These are phyloP conservation scores for Lepidocolaptes lacrymiger DNA, from an alignment of 2,797 vertebrate genomes.

Conservation along the genomic window DNA sequence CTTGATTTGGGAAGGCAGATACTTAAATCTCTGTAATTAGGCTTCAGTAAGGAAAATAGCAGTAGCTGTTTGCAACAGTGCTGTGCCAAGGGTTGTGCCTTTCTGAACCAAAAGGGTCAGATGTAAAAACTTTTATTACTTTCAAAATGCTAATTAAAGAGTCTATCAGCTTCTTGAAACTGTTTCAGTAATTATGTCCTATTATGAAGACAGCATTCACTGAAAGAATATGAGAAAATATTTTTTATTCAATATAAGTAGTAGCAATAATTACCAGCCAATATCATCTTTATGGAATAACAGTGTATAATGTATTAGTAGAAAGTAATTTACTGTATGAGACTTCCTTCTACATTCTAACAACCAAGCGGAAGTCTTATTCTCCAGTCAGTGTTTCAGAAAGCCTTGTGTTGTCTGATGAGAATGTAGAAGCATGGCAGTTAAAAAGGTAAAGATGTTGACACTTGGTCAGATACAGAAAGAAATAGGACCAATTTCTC, in stretches of 20 bases:
- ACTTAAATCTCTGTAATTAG: slow-evolving; percentile 15
- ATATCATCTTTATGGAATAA: background rate
- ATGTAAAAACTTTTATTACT: background rate
- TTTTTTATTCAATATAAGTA: background rate
- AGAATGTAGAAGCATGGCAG: background rate
- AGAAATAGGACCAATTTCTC: background rate
- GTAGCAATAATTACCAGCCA: background rate
- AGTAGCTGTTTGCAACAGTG: background rate
- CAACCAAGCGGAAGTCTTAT: background rate
- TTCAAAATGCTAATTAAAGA: slow-evolving; percentile 22
- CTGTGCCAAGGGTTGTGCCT: background rate
- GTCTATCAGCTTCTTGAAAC: slow-evolving; percentile 11
- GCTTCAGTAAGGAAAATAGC: slow-evolving; percentile 1
- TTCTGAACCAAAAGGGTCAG: slow-evolving; percentile 18
- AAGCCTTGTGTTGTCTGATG: background rate
- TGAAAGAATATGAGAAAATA: background rate
- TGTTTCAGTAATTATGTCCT: background rate
- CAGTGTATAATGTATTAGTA: background rate
- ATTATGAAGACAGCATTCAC: background rate
- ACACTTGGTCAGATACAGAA: background rate
- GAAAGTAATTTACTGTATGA: background rate
- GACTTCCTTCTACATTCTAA: background rate
- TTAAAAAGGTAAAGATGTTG: background rate
- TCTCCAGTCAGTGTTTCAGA: background rate
- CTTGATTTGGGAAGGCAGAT: slow-evolving; percentile 1